phyloP scores from a whole-genome alignment of 2,888 invertebrate genomes.

The Hydropsyche betteni region DNA sequence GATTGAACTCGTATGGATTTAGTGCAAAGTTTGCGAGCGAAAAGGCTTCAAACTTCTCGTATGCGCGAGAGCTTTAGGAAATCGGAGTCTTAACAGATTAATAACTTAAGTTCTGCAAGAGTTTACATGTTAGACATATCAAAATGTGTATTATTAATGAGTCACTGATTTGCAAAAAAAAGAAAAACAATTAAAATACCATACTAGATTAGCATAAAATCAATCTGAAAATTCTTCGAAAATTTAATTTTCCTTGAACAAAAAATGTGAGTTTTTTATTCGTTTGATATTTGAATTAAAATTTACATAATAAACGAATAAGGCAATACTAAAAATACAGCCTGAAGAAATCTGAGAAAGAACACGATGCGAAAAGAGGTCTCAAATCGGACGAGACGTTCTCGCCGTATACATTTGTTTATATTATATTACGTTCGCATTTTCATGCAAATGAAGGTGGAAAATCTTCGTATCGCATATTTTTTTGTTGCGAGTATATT shows the following conservation, averaged over 20 bases:
- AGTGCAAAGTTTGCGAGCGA: conserved; percentile 5
- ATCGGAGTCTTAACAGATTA: conserved; percentile 20
- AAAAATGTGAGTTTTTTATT: conserved; percentile 7
- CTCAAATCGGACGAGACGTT: not conserved
- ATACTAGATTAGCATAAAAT: not conserved
- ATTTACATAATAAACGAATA: conserved; percentile 34
- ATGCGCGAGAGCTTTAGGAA: conserved; percentile 10
- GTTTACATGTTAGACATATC: too few species aligned
- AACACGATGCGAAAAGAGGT: not conserved
- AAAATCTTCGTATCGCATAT: not conserved
- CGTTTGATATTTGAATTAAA: conserved; percentile 33
- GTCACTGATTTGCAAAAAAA: too few species aligned
- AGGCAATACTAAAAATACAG: conserved; percentile 13
- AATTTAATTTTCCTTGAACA: not conserved
- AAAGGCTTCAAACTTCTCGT: conserved; percentile 20
- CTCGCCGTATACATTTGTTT: conserved; percentile 13
- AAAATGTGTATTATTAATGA: too few species aligned
- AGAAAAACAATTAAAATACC: too few species aligned
- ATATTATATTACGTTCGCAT: conserved; percentile 14
- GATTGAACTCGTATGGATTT: conserved; percentile 4
- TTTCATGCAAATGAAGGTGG: conserved; percentile 23
- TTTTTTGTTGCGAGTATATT: too few species aligned
- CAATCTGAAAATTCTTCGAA: not conserved
- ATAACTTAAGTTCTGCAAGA: not conserved
- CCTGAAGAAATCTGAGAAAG: not conserved